Evolutionary conservation across 2,888 invertebrate genomes (phyloP).

Genomic region (Phoenoteleia sp.): DNA sequence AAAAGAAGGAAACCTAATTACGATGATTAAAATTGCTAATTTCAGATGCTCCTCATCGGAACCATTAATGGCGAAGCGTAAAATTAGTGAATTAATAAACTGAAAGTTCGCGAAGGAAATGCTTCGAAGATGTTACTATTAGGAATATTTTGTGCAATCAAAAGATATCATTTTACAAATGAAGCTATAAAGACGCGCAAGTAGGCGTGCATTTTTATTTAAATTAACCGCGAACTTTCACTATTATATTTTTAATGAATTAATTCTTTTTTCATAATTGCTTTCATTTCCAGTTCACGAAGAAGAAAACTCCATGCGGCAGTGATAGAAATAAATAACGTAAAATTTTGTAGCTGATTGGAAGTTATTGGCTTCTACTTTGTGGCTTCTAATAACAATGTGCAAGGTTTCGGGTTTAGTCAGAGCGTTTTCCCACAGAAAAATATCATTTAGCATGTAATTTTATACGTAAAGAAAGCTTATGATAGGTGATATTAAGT

Average conservation of each 20-base stretch:
- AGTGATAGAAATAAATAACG: too few relatives aligned
- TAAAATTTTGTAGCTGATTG: too few relatives aligned
- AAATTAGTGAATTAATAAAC: conserved; percentile 18
- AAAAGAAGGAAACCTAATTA: not conserved
- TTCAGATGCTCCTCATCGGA: conserved; percentile 3
- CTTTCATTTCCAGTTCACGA: not conserved
- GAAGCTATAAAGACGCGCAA: conserved; percentile 21
- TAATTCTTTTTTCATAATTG: conserved; percentile 41
- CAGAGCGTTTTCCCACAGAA: conserved; percentile 20
- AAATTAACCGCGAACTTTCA: conserved; percentile 47
- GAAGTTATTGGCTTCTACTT: too few relatives aligned
- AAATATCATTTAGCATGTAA: conserved; percentile 30
- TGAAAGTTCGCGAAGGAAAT: conserved; percentile 30
- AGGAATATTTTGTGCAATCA: conserved; percentile 19
- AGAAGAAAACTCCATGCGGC: too few relatives aligned
- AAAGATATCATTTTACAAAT: conserved; percentile 19
- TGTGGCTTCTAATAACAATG: too few relatives aligned
- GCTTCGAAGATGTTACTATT: conserved; percentile 1
- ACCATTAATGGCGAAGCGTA: not conserved
- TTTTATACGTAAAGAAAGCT: conserved; percentile 52
- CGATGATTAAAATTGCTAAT: not conserved
- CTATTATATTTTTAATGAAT: conserved; percentile 40
- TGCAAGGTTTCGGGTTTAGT: too few relatives aligned
- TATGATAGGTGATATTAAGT: conserved; percentile 37
- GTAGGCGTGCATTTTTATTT: too few relatives aligned